Conservation (phyloP, 2,113 vertebrate genomes). For the Aviceda subcristata region DNA sequence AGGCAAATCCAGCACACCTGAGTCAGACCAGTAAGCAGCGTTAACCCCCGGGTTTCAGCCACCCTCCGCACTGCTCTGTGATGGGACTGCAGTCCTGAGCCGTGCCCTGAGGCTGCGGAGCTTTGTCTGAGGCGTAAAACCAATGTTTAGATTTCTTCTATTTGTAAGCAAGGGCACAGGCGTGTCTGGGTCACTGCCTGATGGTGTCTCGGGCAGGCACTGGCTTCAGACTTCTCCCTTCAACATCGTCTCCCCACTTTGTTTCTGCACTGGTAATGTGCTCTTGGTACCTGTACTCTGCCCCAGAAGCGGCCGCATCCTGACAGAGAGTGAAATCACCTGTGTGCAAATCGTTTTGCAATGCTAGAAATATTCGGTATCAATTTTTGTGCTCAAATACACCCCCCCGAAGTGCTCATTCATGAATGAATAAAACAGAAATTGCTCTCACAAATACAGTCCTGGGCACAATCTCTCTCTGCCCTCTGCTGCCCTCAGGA, state of each 20-base stretch:
- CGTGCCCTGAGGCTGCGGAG: background rate
- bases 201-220: background rate
- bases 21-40: background rate
- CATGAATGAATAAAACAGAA: slow-evolving; percentile 3
- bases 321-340: background rate
- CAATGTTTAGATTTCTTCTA: background rate
- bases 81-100: background rate
- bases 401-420: background rate
- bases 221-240: background rate
- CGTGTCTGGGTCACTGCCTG: background rate
- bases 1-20: background rate
- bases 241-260: fast-evolving
- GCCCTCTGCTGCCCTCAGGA: background rate
- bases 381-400: background rate
- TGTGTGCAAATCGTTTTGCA: background rate
- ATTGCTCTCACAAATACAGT: background rate
- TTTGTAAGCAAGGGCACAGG: background rate
- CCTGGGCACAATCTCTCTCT: background rate
- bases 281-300: background rate
- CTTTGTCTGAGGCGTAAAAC: background rate
- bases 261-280: background rate
- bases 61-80: background rate
- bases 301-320: background rate
- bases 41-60: fast-evolving
- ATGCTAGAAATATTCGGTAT: background rate